These are phyloP conservation scores for Acleris holmiana DNA, from an alignment of 2,888 invertebrate genomes.

Conservation along the genomic window DNA sequence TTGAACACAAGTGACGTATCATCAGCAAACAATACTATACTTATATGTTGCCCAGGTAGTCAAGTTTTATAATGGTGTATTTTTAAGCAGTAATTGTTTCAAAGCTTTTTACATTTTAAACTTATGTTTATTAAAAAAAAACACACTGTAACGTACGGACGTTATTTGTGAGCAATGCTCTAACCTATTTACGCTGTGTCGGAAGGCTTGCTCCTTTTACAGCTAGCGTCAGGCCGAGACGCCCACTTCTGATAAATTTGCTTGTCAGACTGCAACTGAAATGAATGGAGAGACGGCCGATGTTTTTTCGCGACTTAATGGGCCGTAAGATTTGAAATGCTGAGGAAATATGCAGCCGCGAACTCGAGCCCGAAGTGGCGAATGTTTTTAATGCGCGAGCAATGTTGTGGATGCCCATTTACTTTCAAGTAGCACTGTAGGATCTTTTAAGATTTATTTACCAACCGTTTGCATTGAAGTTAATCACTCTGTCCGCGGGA, in stretches of 20 bases:
- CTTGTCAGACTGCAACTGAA: constrained; percentile 52
- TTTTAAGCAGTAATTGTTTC: too few relatives aligned
- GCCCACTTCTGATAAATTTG: constrained; percentile 59
- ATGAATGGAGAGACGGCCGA: constrained; percentile 49
- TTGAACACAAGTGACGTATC: too few relatives aligned
- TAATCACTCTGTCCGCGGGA: too few relatives aligned
- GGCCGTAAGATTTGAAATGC: constrained; percentile 24
- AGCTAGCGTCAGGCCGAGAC: constrained; percentile 38
- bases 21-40: too few relatives aligned
- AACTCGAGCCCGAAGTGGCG: constrained; percentile 2
- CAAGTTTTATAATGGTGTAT: too few relatives aligned
- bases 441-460: too few relatives aligned
- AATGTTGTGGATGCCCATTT: background rate
- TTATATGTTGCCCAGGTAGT: too few relatives aligned
- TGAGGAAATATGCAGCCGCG: constrained; percentile 25
- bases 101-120: too few relatives aligned
- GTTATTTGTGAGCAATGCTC: background rate
- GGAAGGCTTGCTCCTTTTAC: constrained; percentile 62
- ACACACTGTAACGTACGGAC: background rate
- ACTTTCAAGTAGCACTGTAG: too few relatives aligned
- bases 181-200: constrained; percentile 48
- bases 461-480: too few relatives aligned
- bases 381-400: background rate
- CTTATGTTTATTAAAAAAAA: background rate
- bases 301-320: constrained; percentile 27